Conservation (phyloP, 1,140 invertebrate species). For the Anoplophora glabripennis region DNA sequence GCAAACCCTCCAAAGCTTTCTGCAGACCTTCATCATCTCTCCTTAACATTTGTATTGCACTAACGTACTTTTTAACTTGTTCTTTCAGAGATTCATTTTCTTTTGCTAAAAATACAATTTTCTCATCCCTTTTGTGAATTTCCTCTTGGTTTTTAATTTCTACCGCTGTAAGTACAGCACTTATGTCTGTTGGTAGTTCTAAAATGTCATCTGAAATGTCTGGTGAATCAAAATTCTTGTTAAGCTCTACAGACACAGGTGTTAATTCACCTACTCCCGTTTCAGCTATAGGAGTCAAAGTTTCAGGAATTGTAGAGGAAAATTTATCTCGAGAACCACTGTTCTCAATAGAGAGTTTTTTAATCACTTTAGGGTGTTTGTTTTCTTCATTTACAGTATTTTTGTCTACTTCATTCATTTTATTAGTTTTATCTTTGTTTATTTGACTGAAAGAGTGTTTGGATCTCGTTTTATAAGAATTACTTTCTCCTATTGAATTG, state of each 20-base stretch:
- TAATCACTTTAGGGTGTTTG: conserved; percentile 15
- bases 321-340: conserved; percentile 43
- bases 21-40: conserved; percentile 53
- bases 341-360: conserved; percentile 42
- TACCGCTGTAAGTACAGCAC: conserved; percentile 42
- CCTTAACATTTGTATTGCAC: conserved; percentile 80
- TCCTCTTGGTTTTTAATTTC: conserved; percentile 45
- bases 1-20: conserved; percentile 42
- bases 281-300: conserved; percentile 52
- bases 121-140: conserved; percentile 36
- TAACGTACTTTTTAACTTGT: conserved; percentile 86
- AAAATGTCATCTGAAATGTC: conserved; percentile 38
- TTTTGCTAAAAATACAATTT: conserved; percentile 51
- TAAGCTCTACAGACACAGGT: conserved; percentile 47
- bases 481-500: conserved; percentile 25
- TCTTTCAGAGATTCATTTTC: conserved; percentile 87
- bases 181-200: conserved; percentile 47
- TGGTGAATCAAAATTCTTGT: conserved; percentile 31
- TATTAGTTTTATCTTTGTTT: conserved; percentile 14
- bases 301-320: conserved; percentile 36
- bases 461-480: conserved; percentile 12
- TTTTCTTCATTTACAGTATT: conserved; percentile 8
- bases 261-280: conserved; percentile 52
- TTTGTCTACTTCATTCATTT: conserved; percentile 3
- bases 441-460: conserved; percentile 11